Base-by-base conservation (phyloP, 2,797 vertebrate genomes). In the Amphiprion clarkii region DNA sequence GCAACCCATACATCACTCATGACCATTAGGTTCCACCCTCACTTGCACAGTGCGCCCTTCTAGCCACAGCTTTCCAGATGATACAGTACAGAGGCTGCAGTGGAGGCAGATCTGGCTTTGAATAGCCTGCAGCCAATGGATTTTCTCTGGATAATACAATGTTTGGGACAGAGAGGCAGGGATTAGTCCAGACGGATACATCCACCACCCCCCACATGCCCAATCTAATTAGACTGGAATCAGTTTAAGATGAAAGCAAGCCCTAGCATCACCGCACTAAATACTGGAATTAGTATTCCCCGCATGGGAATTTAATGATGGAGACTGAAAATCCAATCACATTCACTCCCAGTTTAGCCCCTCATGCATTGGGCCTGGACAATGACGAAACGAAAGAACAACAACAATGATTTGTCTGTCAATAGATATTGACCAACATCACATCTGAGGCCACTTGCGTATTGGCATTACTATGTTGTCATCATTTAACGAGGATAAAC, bases 241-340 rank as follows among this genome's bases (percentile, higher is more conserved):
- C 94, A 92, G 93, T 95, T 95, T 95, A 94, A 95, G 94, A 94
- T 95, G 93, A 94, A 95, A 95, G 93, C 92, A 95, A 95, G 91
- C 90, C 91, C 93, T 78, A 90, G 92, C 93, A 92, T 95, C 92
- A 93, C 91, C 87, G 82, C 92, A 94, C 93, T 95, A 95, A 95
- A 95, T 95, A 94, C 92, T 94, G 90, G 94, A 95, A 95, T 95
- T 95, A 96, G 94, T 95, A 95, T 95, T 95, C 95, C 88, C 91
- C 94, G 93, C 93, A 94, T 95, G 95, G 94, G 94, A 95, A 95
- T 95, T 95, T 93, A 94, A 94, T 94, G 92, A 94, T 86, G 81
- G 90, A 94, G 93, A 92, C 93, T 85, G 92, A 93, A 94, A 94
- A 93, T 94, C 92, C 93, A 94, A 94, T 94, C 93, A 94, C 91